Percentiles rank a stretch among this genome's conserved stretches.
phyloP scores from a whole-genome alignment of 2,888 invertebrate genomes.

The Leptinotarsa peninsularis region DNA sequence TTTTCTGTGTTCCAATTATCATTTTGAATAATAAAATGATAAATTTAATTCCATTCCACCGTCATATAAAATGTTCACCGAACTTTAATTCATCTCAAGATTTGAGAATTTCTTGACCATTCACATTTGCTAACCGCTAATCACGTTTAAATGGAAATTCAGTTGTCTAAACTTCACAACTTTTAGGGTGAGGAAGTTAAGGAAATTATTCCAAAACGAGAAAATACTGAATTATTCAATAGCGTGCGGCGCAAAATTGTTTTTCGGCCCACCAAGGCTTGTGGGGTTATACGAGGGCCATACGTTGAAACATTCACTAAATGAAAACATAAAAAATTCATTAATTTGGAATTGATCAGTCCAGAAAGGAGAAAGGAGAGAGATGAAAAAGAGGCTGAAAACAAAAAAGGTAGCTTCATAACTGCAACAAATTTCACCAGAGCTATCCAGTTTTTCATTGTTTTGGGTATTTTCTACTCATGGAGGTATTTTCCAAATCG shows the following conservation, averaged over 20 bases:
- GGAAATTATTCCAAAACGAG: slow-evolving; percentile 25
- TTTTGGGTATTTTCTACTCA: no score
- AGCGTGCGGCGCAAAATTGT: slow-evolving; percentile 26
- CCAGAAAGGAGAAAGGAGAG: background rate
- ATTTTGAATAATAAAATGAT: background rate
- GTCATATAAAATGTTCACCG: background rate
- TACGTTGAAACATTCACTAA: background rate
- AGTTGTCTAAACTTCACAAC: slow-evolving; percentile 29
- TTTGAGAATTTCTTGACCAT: slow-evolving; percentile 16
- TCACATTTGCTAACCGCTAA: slow-evolving; percentile 28
- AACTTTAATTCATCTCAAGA: slow-evolving; percentile 3
- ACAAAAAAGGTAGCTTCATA: no score
- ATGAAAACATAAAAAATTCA: background rate
- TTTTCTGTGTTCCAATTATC: no score
- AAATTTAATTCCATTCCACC: background rate
- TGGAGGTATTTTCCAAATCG: no score
- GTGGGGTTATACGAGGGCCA: slow-evolving; percentile 5
- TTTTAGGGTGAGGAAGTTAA: slow-evolving; percentile 21
- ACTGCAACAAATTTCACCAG: no score
- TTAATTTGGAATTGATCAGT: slow-evolving; percentile 1
- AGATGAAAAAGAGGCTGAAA: no score
- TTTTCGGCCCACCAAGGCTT: background rate
- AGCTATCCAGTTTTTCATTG: no score
- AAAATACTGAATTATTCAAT: slow-evolving; percentile 37
- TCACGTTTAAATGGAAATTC: slow-evolving; percentile 35